Base-by-base conservation (phyloP, 2,888 invertebrate genomes). In the Hypena proboscidalis region DNA sequence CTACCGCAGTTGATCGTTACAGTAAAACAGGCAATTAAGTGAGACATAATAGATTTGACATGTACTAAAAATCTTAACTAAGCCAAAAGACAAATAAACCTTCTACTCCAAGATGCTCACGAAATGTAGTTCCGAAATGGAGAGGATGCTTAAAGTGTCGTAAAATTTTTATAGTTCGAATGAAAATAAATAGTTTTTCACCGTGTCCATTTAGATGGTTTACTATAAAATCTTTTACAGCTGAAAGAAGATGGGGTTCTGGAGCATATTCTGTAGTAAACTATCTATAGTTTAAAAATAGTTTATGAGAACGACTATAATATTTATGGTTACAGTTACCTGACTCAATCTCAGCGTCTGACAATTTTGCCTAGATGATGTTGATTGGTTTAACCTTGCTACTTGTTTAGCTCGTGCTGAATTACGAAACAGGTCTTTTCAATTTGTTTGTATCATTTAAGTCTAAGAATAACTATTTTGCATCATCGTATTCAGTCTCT, bases 171-270 rank as follows among this genome's bases (percentile, higher is more conserved):
- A 89, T 76, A 71, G 80, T 74, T 74, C 61, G 63, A 78, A 84
- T 77, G 79, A 80, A 85, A 88, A 88, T 86, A 88, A 88, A 89
- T 88, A 86, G 81, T 75, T 81, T 83, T 86, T 75, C 80, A 70
- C 74, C 66, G 66, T 69, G 76, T 80, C 77, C 78, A 80, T 83
- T 83, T 81, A 70, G 70, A 74, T 73, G 75, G 74, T 74, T 65
- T 65, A 78, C 80, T 75, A 83, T 88, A 85, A 87, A 87, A 83
- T 68, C 51, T 50, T 85, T 86, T 82, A 86, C 71, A 77, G 67
- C 83, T 68, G 58, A 44, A 70, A 71, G 72, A 77, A 83, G 83
- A 85, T 83, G 77, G 76, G 77, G 69, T 64, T 57, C 61, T 67
- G 60, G 43, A 59, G 52, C 52, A 39, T 65, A 62, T 75, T 72